These are phyloP conservation scores for Amia ocellicauda DNA, from an alignment of 2,113 vertebrate species.

Conservation along the genomic window DNA sequence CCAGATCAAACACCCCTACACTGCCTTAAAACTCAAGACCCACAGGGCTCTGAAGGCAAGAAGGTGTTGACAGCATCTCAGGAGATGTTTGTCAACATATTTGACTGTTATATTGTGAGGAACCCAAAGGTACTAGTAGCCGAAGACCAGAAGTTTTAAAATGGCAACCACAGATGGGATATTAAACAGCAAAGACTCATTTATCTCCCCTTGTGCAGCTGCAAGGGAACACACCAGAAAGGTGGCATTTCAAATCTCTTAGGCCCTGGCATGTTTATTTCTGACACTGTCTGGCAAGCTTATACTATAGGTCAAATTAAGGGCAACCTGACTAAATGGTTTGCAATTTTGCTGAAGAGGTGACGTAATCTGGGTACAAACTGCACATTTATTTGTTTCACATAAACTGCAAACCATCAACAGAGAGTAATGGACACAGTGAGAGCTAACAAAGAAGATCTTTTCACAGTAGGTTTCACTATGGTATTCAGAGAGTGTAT, in stretches of 20 bases:
- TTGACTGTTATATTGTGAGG: not conserved
- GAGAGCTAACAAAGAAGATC: too few relatives aligned
- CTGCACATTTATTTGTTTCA: too few relatives aligned
- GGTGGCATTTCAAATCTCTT: not conserved
- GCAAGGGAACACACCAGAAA: not conserved
- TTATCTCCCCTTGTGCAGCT: not conserved
- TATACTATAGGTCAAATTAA: not conserved
- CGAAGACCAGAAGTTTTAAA: constrained; percentile 21
- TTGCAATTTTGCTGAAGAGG: not conserved
- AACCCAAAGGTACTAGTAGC: constrained; percentile 2
- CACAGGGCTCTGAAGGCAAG: too few relatives aligned
- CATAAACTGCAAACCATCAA: too few relatives aligned
- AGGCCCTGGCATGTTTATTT: not conserved
- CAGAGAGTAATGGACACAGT: too few relatives aligned
- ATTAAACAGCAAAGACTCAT: not conserved
- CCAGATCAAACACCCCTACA: too few relatives aligned
- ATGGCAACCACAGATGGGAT: not conserved
- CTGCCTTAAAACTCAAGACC: too few relatives aligned
- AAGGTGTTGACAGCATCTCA: not conserved
- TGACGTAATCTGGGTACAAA: not conserved
- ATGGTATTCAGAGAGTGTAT: too few relatives aligned
- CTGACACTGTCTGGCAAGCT: not conserved
- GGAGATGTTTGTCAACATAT: not conserved
- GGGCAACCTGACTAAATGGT: not conserved
- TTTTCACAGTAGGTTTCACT: too few relatives aligned